phyloP scores from a whole-genome alignment of 2,888 invertebrate genomes.

The Rotaria sp. region DNA sequence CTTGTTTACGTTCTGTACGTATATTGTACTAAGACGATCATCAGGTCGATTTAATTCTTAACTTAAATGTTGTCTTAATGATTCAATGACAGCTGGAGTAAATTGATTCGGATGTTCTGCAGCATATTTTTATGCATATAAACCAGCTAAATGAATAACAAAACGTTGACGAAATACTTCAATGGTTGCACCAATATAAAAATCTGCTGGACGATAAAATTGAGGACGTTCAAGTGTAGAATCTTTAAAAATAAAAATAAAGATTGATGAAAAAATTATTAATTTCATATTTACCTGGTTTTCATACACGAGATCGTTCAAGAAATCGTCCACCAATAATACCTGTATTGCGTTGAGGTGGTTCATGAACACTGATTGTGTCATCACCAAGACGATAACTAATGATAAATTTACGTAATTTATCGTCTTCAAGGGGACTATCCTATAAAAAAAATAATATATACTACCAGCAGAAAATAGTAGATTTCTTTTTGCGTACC shows the following conservation, averaged over 20 bases:
- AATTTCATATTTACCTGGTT: conserved; percentile 61
- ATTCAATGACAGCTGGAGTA: conserved; percentile 43
- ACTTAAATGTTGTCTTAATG: conserved; percentile 38
- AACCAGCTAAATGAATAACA: conserved; percentile 72
- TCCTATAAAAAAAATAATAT: conserved; percentile 57
- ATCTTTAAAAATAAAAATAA: not conserved
- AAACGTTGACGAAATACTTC: conserved; percentile 71
- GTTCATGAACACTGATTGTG: conserved; percentile 68
- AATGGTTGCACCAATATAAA: conserved; percentile 69
- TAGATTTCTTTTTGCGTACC: not conserved
- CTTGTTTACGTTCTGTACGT: conserved; percentile 44
- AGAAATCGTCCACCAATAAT: conserved; percentile 71
- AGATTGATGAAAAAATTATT: too few species aligned
- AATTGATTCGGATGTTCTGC: conserved; percentile 53
- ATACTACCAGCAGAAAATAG: not conserved
- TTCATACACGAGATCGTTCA: conserved; percentile 63
- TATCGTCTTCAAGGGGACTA: conserved; percentile 71
- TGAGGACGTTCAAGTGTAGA: conserved; percentile 63
- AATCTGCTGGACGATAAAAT: conserved; percentile 71
- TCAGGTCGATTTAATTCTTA: conserved; percentile 29
- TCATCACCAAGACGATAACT: conserved; percentile 71
- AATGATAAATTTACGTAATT: conserved; percentile 68
- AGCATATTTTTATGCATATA: conserved; percentile 69
- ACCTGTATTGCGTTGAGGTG: conserved; percentile 68
- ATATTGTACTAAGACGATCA: conserved; percentile 23